These are phyloP conservation scores for Anthoscopus minutus DNA, from an alignment of 2,113 vertebrate genomes.

Conservation along the genomic window DNA sequence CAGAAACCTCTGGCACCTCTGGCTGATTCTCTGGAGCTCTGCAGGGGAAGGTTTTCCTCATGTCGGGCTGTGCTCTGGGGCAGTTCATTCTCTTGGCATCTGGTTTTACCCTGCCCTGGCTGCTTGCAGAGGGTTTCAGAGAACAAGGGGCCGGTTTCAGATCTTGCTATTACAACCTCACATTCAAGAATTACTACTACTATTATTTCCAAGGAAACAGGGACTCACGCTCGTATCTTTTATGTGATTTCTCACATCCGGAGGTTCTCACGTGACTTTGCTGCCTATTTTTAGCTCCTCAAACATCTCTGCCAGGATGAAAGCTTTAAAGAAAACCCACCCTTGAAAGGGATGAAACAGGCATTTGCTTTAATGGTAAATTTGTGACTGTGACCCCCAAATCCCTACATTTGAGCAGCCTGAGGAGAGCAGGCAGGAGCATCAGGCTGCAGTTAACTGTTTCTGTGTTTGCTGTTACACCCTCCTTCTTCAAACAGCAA, in stretches of 20 bases:
- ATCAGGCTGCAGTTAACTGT: neutral
- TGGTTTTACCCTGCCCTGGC: neutral
- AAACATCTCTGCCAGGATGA: slow-evolving; percentile 54
- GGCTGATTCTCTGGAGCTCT: neutral
- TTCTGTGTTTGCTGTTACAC: slow-evolving; percentile 21
- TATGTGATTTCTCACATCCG: slow-evolving; percentile 64
- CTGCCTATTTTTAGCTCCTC: slow-evolving; percentile 69
- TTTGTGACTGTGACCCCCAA: neutral
- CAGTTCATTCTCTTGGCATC: neutral
- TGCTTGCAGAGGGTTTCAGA: neutral
- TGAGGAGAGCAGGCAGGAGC: neutral
- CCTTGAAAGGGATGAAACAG: slow-evolving; percentile 18
- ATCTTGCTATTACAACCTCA: neutral
- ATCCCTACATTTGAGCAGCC: neutral
- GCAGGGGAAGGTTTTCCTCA: neutral
- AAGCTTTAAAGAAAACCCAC: slow-evolving; percentile 56
- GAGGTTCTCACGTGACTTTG: slow-evolving; percentile 61
- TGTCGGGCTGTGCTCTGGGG: neutral
- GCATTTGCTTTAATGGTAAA: neutral
- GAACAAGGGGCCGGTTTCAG: neutral
- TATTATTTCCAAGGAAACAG: slow-evolving; percentile 72
- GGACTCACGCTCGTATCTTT: slow-evolving; percentile 48
- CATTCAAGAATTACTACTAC: slow-evolving; percentile 63
- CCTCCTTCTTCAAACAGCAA: neutral
- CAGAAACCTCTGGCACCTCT: neutral